Evolutionary conservation across 1,140 invertebrate genomes (phyloP), one percentile per base, ranked within the genome.

Genomic region (Drosophila tropicalis): DNA sequence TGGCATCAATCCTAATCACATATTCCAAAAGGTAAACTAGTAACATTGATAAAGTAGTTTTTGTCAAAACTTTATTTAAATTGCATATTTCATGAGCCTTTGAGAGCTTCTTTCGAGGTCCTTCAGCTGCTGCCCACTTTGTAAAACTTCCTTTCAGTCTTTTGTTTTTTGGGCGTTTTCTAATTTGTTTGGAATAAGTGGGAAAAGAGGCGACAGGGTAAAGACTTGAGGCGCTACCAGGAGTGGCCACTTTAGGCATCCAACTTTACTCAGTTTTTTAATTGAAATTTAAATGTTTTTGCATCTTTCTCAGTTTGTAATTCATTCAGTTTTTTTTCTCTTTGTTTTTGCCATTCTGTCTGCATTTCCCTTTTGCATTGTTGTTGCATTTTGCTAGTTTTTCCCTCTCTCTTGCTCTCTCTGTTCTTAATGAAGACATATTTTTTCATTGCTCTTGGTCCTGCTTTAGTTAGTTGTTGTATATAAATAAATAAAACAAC

Each of bases 1-100:
- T 41, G 91, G 91, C 54, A 92, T 92, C 56, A 92, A 92, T 81
- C 91, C 91, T 36, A 89, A 91, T 74, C 91, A 92, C 57, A 92
- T 92, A 5, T 91, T 92, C 44, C 90, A 91, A 65, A 92, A 92
- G 90, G 91, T 92, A 85, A 80, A 73, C 44, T 19, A 19, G 7
- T 0, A n/a, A 58, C 15, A 57, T 17, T 3, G 9, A 22, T 7
- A 51, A 10, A 51, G 17, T 22, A 51, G 44, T 51, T 51, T 15
- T 1, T 29, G 29, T 29, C 15, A 7, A 70, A 51, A 51, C 10
- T 60, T 64, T 17, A n/a, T 60, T 55, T 15, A 71, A 81, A 82
- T 83, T 79, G 80, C 72, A 70, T 79, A 76, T 76, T 81, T 81
- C 67, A 78, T 75, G 64, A 62, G 60, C 19, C 12, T 54, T 51